phyloP scores from a whole-genome alignment of 2,888 invertebrate genomes.

The Physocephala rufipes region DNA sequence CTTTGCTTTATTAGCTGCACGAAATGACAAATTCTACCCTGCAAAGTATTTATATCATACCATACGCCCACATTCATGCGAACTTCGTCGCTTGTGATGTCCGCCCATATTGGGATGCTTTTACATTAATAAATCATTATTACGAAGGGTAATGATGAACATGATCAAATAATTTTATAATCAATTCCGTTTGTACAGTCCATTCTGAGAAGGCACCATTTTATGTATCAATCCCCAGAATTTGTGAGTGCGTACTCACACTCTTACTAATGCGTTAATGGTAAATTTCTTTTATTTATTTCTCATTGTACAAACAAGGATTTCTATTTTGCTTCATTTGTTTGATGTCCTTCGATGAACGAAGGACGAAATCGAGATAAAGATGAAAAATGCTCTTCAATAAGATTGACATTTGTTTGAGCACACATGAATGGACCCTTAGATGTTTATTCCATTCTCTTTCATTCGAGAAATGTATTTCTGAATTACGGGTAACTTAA shows the following conservation, averaged over 20 bases:
- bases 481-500: constrained; percentile 56
- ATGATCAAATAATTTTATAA: constrained; percentile 25
- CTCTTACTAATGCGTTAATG: too few relatives aligned
- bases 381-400: not conserved
- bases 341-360: not conserved
- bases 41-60: not conserved
- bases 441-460: not conserved
- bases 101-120: too few relatives aligned
- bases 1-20: constrained; percentile 22
- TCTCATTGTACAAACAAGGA: constrained; percentile 9
- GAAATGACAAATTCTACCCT: constrained; percentile 14
- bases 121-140: not conserved
- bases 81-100: not conserved
- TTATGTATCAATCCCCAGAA: not conserved
- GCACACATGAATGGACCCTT: not conserved
- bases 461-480: constrained; percentile 30
- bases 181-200: constrained; percentile 7
- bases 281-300: constrained; percentile 9
- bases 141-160: constrained; percentile 11
- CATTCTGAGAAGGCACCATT: not conserved
- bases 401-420: constrained; percentile 10
- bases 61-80: not conserved
- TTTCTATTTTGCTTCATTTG: not conserved
- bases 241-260: too few relatives aligned
- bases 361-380: not conserved